These are phyloP conservation scores for Chouioia cunea DNA, from an alignment of 2,888 invertebrate genomes.

Conservation along the genomic window DNA sequence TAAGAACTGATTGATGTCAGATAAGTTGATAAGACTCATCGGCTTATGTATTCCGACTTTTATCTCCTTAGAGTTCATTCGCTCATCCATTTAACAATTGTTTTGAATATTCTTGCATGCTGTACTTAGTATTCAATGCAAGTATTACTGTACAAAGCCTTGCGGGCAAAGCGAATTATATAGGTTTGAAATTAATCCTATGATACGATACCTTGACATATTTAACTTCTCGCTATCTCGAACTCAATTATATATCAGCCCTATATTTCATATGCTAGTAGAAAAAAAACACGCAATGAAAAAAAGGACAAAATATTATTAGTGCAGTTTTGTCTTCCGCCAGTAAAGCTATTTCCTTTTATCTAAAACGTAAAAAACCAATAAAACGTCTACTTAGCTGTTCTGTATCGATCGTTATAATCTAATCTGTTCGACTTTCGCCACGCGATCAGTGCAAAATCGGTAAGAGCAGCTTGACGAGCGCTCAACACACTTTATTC, in stretches of 20 bases:
- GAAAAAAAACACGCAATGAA: too few species aligned
- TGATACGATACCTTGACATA: constrained; percentile 9
- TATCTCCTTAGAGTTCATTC: too few species aligned
- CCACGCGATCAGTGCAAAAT: constrained; percentile 19
- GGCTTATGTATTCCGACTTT: too few species aligned
- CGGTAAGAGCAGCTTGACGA: not conserved
- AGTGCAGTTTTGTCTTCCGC: not conserved
- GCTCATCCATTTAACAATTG: too few species aligned
- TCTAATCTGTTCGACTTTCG: constrained; percentile 19
- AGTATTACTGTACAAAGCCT: constrained; percentile 21
- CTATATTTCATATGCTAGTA: not conserved
- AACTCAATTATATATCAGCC: constrained; percentile 7
- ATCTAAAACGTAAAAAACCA: too few species aligned
- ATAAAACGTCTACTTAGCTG: not conserved
- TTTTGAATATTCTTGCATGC: constrained; percentile 4
- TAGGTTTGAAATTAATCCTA: constrained; percentile 24
- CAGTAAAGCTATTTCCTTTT: not conserved
- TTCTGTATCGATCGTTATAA: constrained; percentile 6
- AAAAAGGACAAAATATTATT: not conserved
- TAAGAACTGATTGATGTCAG: too few species aligned
- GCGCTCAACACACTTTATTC: constrained; percentile 10
- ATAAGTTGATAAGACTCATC: too few species aligned
- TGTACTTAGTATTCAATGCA: constrained; percentile 12
- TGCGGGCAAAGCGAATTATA: constrained; percentile 18
- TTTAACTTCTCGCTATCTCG: not conserved